Evolutionary conservation across 2,113 vertebrate genomes (phyloP).

Genomic region (Peromyscus leucopus): DNA sequence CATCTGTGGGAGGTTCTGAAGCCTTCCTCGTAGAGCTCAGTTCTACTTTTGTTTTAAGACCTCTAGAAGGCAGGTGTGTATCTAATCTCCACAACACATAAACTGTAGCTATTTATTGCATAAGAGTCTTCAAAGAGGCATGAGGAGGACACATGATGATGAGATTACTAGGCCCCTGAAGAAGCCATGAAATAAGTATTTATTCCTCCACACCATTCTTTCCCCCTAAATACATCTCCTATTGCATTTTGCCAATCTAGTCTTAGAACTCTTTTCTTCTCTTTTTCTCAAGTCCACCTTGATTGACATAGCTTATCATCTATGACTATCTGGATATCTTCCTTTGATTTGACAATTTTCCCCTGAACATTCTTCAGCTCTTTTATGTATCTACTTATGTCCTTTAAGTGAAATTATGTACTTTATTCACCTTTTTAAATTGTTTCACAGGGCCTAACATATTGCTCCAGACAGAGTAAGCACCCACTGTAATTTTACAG

Average conservation of each 20-base stretch:
- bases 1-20: not conserved
- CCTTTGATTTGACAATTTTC: constrained; percentile 27
- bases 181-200: not conserved
- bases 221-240: not conserved
- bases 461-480: not conserved
- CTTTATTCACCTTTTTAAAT: not conserved
- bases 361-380: not conserved
- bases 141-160: not conserved
- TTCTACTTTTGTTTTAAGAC: constrained; percentile 44
- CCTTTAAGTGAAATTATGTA: not conserved
- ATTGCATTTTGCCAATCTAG: not conserved
- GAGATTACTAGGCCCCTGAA: not conserved
- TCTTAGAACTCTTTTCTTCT: not conserved
- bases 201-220: not conserved
- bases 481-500: not conserved
- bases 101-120: not conserved
- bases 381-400: not conserved
- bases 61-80: not conserved
- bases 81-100: not conserved
- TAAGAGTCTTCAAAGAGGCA: not conserved
- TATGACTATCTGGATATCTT: not conserved
- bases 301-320: not conserved
- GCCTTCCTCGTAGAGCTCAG: not conserved
- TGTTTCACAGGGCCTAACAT: not conserved
- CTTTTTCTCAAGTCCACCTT: not conserved